Percentiles rank a stretch among this genome's conserved stretches.
Conservation (phyloP, 2,888 invertebrate genomes). For the Cryptocephalus moraei region DNA sequence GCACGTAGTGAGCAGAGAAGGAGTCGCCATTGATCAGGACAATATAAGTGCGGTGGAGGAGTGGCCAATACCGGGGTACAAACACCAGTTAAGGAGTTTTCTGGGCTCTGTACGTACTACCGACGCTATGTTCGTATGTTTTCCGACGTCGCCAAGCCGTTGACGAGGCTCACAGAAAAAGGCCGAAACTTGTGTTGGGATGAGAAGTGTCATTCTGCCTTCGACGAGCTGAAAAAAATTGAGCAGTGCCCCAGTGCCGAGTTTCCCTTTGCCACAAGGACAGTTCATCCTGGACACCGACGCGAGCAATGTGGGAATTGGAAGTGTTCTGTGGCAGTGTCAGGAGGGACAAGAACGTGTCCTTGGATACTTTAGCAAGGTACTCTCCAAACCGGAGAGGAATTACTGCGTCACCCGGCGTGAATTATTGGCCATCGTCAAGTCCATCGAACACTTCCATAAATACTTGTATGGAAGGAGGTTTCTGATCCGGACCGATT, state of each 20-base stretch:
- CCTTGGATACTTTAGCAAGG: too few species aligned
- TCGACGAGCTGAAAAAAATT: too few species aligned
- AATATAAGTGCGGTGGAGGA: slow-evolving; percentile 2
- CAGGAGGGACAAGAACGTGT: not conserved
- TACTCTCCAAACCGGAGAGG: slow-evolving; percentile 11
- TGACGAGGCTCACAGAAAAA: too few species aligned
- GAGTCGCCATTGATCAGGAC: not conserved
- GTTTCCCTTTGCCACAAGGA: not conserved
- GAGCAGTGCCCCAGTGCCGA: too few species aligned
- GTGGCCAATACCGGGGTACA: slow-evolving; percentile 13
- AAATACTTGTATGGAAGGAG: slow-evolving; percentile 21
- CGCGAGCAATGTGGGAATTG: slow-evolving; percentile 7
- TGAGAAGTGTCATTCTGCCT: too few species aligned
- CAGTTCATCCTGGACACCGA: slow-evolving; percentile 3
- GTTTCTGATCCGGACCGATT: slow-evolving; percentile 21
- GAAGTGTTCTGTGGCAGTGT: not conserved
- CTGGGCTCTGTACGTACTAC: too few species aligned
- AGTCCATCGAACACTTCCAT: slow-evolving; percentile 20
- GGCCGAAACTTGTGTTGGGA: too few species aligned
- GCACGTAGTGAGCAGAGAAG: slow-evolving; percentile 1
- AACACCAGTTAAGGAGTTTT: slow-evolving; percentile 9
- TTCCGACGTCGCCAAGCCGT: too few species aligned
- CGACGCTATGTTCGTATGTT: too few species aligned
- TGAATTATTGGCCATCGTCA: slow-evolving; percentile 8
- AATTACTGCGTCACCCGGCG: slow-evolving; percentile 20